Base-by-base conservation (phyloP, 1,140 invertebrate genomes). In the Papilio machaon region DNA sequence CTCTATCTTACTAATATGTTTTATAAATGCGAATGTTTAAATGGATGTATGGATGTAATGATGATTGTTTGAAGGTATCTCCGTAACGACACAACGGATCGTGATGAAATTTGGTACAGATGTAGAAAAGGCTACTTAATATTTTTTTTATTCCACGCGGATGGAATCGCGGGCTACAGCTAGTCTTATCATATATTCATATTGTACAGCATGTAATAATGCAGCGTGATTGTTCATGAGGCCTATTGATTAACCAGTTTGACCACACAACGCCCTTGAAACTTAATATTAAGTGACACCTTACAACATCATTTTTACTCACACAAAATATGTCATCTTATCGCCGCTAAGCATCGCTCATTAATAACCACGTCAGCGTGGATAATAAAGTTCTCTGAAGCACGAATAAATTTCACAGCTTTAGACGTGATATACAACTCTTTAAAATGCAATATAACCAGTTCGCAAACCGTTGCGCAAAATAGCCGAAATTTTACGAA, bases 211-310 rank as follows among this genome's bases (percentile, higher is more conserved):
- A 49, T 30, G 23, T 46, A 13, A 78, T 78, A 17, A 58, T 11
- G 43, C 30, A 19, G 38, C 9, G 58, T 67, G 58, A 46, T 79
- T 67, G 75, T 77, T 76, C 47, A 54, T 77, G 77, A 67, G 35
- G 79, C 81, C 80, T 75, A 81, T 75, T 77, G 64, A 60, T 76
- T 82, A 91, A 89, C 89, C 82, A 82, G 90, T 91, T 90, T 90
- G 86, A 89, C 90, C 85, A 84, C 87, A 85, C 73, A 82, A 80
- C 84, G 90, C 87, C 91, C 91, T 92, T 92, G 91, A 88, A 89
- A 85, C 80, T 84, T 85, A 82, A 89, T 87, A 70, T 84, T 85
- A 86, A 85, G 86, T 90, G 90, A 89, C 90, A 91, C 85, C 84
- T 91, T 89, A 84, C 90, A 83, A 90, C 86, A 88, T 87, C 85